A percentile compares a stretch with the other conserved stretches of the same genome.
Conservation (phyloP, 2,888 invertebrate genomes). For the Melinaea marsaeus region DNA sequence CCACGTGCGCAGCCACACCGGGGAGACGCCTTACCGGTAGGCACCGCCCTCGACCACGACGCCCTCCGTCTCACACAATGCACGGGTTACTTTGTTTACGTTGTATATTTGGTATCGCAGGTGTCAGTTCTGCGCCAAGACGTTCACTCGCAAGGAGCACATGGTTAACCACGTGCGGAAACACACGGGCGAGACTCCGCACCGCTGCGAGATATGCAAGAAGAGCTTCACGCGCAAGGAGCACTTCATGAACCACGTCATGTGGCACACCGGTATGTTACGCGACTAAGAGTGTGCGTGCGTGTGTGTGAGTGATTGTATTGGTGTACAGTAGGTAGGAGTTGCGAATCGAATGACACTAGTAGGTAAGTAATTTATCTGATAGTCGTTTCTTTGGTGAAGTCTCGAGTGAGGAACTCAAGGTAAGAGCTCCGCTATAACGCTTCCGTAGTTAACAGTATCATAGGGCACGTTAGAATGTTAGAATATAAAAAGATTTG, state of each 20-base stretch:
- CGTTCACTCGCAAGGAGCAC: constrained; percentile 86
- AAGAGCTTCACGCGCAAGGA: constrained; percentile 88
- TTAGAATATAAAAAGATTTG: too few species aligned
- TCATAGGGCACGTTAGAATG: too few species aligned
- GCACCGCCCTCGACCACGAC: not conserved
- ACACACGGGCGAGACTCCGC: constrained; percentile 87
- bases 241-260: constrained; percentile 88
- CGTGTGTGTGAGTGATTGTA: too few species aligned
- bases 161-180: constrained; percentile 88
- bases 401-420: not conserved
- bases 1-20: constrained; percentile 89
- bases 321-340: too few species aligned
- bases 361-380: too few species aligned
- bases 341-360: too few species aligned
- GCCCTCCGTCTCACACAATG: not conserved
- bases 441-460: too few species aligned
- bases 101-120: constrained; percentile 48
- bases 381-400: not conserved
- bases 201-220: constrained; percentile 87
- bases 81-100: too few species aligned
- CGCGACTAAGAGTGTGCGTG: too few species aligned
- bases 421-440: not conserved
- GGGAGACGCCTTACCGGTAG: constrained; percentile 42
- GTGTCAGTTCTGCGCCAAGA: constrained; percentile 86
- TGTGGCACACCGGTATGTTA: constrained; percentile 84